Conservation (phyloP, 2,888 invertebrate genomes). For the Agriotes lineatus region DNA sequence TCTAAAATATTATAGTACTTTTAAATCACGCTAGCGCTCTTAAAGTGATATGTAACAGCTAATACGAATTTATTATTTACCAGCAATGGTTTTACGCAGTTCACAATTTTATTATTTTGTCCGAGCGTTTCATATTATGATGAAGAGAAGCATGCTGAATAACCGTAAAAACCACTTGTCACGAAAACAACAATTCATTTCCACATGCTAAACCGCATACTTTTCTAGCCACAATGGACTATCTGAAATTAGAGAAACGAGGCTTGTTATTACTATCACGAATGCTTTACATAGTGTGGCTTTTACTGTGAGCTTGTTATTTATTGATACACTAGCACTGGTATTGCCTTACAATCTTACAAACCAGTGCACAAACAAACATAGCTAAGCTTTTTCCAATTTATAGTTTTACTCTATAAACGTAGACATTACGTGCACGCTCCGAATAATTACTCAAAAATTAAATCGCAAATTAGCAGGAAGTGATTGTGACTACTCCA, state of each 20-base stretch:
- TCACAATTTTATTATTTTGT: too few relatives aligned
- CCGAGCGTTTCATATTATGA: too few relatives aligned
- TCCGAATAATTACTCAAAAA: background rate
- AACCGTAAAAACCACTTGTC: too few relatives aligned
- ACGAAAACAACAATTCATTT: background rate
- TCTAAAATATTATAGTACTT: too few relatives aligned
- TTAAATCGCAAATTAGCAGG: background rate
- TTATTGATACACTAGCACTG: constrained; percentile 24
- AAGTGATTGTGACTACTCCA: background rate
- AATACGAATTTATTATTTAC: too few relatives aligned
- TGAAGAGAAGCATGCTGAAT: too few relatives aligned
- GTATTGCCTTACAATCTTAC: constrained; percentile 18
- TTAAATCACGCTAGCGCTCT: too few relatives aligned
- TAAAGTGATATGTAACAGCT: too few relatives aligned
- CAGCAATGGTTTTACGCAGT: too few relatives aligned
- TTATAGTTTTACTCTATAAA: too few relatives aligned
- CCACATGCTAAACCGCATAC: background rate
- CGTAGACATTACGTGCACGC: too few relatives aligned
- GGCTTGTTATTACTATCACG: constrained; percentile 26
- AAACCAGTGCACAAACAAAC: background rate
- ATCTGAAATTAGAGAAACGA: constrained; percentile 4
- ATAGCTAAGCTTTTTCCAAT: constrained; percentile 2
- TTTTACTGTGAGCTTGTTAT: constrained; percentile 10
- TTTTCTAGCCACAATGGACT: background rate
- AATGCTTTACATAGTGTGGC: constrained; percentile 20